Conservation (phyloP, 2,888 invertebrate genomes). For the Ormyrus labotus region DNA sequence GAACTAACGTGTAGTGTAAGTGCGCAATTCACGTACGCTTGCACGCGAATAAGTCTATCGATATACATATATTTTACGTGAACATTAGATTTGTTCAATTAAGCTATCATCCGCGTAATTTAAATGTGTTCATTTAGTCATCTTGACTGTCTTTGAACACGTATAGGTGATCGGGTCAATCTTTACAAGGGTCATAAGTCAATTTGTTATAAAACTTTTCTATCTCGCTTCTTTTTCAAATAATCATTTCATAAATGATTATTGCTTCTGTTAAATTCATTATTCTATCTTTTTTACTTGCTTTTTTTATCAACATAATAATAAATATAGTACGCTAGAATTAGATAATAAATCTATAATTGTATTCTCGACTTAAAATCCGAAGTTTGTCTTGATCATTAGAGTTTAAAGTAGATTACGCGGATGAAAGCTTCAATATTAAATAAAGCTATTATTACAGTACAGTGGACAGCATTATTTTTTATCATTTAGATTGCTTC, state of each 20-base stretch:
- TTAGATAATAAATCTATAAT: conserved; percentile 15
- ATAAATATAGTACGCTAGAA: conserved; percentile 29
- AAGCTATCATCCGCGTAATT: conserved; percentile 46
- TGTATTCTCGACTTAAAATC: neutral
- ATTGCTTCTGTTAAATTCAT: conserved; percentile 31
- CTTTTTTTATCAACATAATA: conserved; percentile 24
- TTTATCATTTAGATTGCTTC: conserved; percentile 58
- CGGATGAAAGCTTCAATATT: conserved; percentile 51
- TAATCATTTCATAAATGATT: conserved; percentile 34
- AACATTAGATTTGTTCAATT: conserved; percentile 51
- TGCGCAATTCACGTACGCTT: conserved; percentile 41
- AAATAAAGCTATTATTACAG: conserved; percentile 56
- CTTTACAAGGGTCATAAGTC: conserved; percentile 18
- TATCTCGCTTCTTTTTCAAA: conserved; percentile 24
- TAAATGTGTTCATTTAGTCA: conserved; percentile 16
- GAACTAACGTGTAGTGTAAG: conserved; percentile 55
- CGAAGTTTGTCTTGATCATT: conserved; percentile 23
- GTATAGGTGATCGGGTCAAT: neutral
- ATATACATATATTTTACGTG: conserved; percentile 47
- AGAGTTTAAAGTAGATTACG: conserved; percentile 39
- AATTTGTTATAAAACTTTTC: conserved; percentile 31
- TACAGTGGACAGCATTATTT: conserved; percentile 60
- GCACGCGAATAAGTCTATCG: conserved; percentile 49
- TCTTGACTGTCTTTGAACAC: conserved; percentile 17
- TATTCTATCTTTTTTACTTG: neutral